These are phyloP conservation scores for Scrobipalpa costella DNA, from an alignment of 2,888 invertebrate genomes.

Conservation along the genomic window DNA sequence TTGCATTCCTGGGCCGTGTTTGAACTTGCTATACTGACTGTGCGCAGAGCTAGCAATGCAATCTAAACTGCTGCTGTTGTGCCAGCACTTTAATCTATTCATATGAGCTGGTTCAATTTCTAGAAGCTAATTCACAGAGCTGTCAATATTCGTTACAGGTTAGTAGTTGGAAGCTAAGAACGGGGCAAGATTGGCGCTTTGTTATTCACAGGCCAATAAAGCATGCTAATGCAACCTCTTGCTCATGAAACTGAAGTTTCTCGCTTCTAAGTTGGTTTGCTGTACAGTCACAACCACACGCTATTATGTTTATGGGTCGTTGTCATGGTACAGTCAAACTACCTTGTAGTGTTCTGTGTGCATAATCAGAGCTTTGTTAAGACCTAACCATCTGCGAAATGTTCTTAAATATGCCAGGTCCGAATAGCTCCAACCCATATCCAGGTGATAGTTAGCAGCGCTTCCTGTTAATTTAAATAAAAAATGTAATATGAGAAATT, in stretches of 20 bases:
- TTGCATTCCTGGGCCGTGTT: too few species aligned
- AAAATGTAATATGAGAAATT: too few species aligned
- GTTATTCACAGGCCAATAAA: neutral
- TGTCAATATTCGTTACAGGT: neutral
- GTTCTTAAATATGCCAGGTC: neutral
- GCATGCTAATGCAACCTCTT: neutral
- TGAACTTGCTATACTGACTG: too few species aligned
- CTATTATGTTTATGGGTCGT: neutral
- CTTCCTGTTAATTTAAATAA: too few species aligned
- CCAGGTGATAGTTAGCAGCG: too few species aligned
- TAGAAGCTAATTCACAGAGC: neutral
- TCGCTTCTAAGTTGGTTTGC: neutral
- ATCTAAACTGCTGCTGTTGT: too few species aligned
- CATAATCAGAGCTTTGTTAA: neutral
- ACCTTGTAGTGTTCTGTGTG: neutral
- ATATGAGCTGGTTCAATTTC: neutral
- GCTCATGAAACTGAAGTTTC: neutral
- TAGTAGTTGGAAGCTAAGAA: neutral
- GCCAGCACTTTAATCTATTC: neutral
- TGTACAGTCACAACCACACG: neutral
- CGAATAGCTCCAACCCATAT: too few species aligned
- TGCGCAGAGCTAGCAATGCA: too few species aligned
- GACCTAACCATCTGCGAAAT: neutral
- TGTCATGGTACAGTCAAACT: too few species aligned
- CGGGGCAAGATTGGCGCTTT: neutral